Evolutionary conservation across 2,888 invertebrate species (phyloP).

Genomic region (Portevinia maculata): DNA sequence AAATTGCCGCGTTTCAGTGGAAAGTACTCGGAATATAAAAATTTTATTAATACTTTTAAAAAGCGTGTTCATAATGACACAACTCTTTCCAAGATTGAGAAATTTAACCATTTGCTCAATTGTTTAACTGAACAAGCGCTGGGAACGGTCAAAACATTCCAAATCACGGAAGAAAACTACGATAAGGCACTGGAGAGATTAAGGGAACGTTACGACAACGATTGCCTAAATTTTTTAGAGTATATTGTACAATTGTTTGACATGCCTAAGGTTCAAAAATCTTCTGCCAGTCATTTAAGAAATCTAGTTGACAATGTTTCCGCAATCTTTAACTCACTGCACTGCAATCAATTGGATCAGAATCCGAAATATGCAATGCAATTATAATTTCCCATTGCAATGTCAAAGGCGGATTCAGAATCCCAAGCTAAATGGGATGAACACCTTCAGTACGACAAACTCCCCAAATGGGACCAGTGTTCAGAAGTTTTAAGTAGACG

Average conservation of each 20-base stretch:
- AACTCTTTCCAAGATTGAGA: conserved; percentile 17
- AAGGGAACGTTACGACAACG: conserved; percentile 39
- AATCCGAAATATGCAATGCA: neutral
- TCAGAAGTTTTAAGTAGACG: neutral
- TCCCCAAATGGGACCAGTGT: neutral
- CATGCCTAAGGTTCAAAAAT: too few species aligned
- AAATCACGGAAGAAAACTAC: conserved; percentile 31
- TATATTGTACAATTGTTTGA: conserved; percentile 21
- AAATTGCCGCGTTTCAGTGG: conserved; percentile 22
- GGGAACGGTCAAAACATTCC: conserved; percentile 2
- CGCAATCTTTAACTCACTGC: neutral
- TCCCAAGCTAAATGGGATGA: conserved; percentile 8
- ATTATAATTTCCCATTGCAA: neutral
- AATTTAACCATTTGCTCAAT: conserved; percentile 25
- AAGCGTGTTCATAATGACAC: conserved; percentile 11
- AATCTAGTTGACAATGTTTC: conserved; percentile 8
- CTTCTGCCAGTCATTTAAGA: neutral
- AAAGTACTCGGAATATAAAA: conserved; percentile 46
- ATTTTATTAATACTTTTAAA: conserved; percentile 11
- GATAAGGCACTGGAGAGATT: conserved; percentile 18
- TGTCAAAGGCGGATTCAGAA: neutral
- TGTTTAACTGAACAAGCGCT: conserved; percentile 33
- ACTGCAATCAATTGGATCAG: neutral
- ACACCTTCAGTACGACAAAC: neutral
- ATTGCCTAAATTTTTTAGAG: conserved; percentile 32